A percentile compares a stretch with the other conserved stretches of the same genome.
These are phyloP conservation scores for Oithona nana DNA, from an alignment of 2,888 invertebrate genomes.

Conservation along the genomic window DNA sequence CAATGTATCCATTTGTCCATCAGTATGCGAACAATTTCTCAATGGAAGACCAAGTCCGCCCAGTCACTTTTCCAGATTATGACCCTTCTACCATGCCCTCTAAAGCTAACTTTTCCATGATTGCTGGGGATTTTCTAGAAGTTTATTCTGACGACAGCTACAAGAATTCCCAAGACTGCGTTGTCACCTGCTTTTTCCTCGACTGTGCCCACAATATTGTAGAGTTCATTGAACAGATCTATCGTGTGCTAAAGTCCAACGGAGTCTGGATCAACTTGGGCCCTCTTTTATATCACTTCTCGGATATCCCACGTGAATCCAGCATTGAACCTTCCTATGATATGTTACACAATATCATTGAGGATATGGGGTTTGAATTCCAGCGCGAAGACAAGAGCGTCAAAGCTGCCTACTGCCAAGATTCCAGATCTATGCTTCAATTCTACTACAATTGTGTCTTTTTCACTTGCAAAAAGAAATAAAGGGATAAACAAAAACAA, in stretches of 20 bases:
- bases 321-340: constrained; percentile 88
- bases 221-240: constrained; percentile 80
- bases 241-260: constrained; percentile 37
- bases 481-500: neutral
- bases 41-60: constrained; percentile 56
- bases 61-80: constrained; percentile 69
- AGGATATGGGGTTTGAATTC: constrained; percentile 59
- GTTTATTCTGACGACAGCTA: constrained; percentile 48
- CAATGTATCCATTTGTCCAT: constrained; percentile 84
- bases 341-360: constrained; percentile 53
- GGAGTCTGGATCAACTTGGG: constrained; percentile 77
- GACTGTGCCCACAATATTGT: constrained; percentile 95
- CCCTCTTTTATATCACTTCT: constrained; percentile 67
- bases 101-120: constrained; percentile 65
- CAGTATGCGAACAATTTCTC: constrained; percentile 72
- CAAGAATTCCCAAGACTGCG: constrained; percentile 50
- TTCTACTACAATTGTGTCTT: constrained; percentile 80
- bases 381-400: constrained; percentile 59
- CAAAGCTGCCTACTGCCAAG: constrained; percentile 75
- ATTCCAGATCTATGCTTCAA: constrained; percentile 74
- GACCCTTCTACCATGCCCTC: constrained; percentile 47
- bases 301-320: constrained; percentile 62
- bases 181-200: constrained; percentile 93
- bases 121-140: constrained; percentile 89
- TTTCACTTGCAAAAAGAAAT: constrained; percentile 61